Percentiles rank a stretch among this genome's conserved stretches.
Evolutionary conservation across 2,888 invertebrate genomes (phyloP).

Genomic region (Drosophila siamana): DNA sequence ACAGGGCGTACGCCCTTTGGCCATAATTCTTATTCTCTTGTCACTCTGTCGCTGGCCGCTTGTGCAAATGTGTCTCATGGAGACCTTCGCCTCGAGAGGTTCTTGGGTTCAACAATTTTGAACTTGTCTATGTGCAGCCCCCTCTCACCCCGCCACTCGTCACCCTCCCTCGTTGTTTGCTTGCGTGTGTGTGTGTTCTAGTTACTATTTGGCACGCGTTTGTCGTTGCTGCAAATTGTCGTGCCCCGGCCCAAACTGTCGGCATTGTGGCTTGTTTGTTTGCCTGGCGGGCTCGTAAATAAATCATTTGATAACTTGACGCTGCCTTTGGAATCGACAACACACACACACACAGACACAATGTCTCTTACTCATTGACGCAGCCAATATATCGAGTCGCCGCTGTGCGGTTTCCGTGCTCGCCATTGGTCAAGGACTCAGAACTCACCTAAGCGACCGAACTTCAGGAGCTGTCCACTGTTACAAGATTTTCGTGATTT

Average conservation of each 20-base stretch:
- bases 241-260: slow-evolving; percentile 36
- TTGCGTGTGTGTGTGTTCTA: slow-evolving; percentile 18
- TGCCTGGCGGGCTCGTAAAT: slow-evolving; percentile 76
- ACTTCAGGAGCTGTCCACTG: slow-evolving; percentile 48
- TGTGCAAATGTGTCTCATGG: slow-evolving; percentile 50
- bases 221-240: slow-evolving; percentile 64
- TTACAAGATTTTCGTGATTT: slow-evolving; percentile 78
- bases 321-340: slow-evolving; percentile 56
- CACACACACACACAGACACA: slow-evolving; percentile 17
- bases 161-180: background rate
- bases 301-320: slow-evolving; percentile 81
- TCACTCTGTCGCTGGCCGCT: slow-evolving; percentile 46
- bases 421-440: slow-evolving; percentile 70
- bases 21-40: slow-evolving; percentile 65
- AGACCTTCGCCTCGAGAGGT: slow-evolving; percentile 46
- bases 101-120: slow-evolving; percentile 69
- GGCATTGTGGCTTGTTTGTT: slow-evolving; percentile 69
- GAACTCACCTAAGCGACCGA: slow-evolving; percentile 66
- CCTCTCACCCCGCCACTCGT: too few relatives aligned
- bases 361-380: background rate
- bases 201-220: slow-evolving; percentile 61
- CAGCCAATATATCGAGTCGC: slow-evolving; percentile 34
- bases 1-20: slow-evolving; percentile 44
- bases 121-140: slow-evolving; percentile 43
- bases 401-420: slow-evolving; percentile 35